These are phyloP conservation scores for Hemicentrotus pulcherrimus DNA, from an alignment of 35 echinoderm and acorn worm species.

Conservation along the genomic window DNA sequence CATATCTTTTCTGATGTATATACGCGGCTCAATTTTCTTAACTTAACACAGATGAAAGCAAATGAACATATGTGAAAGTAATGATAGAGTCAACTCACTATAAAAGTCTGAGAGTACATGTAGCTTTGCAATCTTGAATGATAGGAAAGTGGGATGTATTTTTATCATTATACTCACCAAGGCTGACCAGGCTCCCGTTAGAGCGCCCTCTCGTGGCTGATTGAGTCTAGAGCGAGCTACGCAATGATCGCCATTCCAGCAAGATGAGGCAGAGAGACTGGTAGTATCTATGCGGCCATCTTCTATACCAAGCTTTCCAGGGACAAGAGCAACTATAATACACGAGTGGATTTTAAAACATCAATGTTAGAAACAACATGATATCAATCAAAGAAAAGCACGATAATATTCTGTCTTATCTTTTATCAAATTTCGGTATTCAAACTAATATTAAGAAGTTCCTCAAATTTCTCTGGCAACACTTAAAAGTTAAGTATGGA, in stretches of 20 bases:
- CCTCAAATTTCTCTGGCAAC: no score
- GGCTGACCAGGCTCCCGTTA: neutral
- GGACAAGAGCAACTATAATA: neutral
- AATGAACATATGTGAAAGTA: no score
- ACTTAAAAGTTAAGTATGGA: no score
- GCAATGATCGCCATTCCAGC: neutral
- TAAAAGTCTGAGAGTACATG: neutral
- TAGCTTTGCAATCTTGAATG: neutral
- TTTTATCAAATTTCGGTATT: no score
- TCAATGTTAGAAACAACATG: no score
- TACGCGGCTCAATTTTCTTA: no score
- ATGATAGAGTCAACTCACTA: no score
- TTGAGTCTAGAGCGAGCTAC: slow-evolving; percentile 25
- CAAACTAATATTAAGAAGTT: no score
- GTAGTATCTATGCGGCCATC: neutral
- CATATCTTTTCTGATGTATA: no score
- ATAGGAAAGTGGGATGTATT: neutral
- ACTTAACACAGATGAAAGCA: no score
- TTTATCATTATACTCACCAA: neutral
- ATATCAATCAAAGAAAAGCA: no score
- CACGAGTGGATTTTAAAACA: neutral
- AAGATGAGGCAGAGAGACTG: neutral
- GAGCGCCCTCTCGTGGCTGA: neutral
- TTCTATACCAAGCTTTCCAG: slow-evolving; percentile 15
- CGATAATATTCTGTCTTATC: no score